Evolutionary conservation across 2,113 vertebrate genomes (phyloP).

Genomic region (Lepisosteus oculatus): DNA sequence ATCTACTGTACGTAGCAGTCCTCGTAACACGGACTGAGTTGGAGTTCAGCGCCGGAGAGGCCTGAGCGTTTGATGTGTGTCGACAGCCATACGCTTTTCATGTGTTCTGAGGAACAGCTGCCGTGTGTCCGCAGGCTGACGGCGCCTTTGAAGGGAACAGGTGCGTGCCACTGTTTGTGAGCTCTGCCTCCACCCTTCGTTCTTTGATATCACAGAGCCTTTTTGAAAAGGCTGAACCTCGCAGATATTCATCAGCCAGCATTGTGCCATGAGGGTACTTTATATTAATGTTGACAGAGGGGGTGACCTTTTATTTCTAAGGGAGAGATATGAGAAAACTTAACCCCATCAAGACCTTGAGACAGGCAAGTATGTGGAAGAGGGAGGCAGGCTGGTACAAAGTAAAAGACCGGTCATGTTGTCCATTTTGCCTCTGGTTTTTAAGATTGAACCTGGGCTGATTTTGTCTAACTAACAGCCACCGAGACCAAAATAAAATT

Average conservation of each 20-base stretch:
- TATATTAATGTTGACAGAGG: neutral
- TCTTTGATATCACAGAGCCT: neutral
- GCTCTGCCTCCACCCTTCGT: neutral
- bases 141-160: constrained; percentile 13
- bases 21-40: neutral
- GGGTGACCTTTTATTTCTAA: too few species aligned
- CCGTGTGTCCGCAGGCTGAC: neutral
- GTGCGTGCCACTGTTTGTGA: neutral
- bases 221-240: neutral
- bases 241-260: neutral
- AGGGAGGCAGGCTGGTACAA: neutral
- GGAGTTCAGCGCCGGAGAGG: neutral
- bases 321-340: too few species aligned
- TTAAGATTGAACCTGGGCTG: neutral
- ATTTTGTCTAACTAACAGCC: neutral
- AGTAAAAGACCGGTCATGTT: too few species aligned
- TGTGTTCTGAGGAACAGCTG: constrained; percentile 9
- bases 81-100: neutral
- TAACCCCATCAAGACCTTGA: too few species aligned
- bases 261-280: neutral
- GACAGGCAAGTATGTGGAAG: neutral
- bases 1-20: too few species aligned
- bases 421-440: neutral
- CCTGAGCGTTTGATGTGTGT: constrained; percentile 1
- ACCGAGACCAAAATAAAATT: neutral